Base-by-base conservation (phyloP, 1,140 invertebrate genomes). In the Wasmannia auropunctata region DNA sequence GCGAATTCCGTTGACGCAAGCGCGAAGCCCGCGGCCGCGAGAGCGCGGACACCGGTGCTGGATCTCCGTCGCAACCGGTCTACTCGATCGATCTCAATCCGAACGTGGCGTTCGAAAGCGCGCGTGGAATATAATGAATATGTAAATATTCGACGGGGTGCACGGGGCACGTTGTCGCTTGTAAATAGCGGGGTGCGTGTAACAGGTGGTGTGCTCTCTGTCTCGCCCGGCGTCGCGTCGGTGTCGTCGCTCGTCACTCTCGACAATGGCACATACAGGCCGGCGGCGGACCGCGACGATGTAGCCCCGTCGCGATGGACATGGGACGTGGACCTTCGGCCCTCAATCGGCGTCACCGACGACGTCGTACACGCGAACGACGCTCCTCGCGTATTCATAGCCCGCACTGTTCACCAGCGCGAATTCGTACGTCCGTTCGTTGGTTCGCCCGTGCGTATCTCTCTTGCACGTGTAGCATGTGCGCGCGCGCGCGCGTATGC, bases 131-230 rank as follows among this genome's bases (percentile, higher is more conserved):
- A 83, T 83, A 83, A 83, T 83, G 79, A 83, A 83, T 74, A 83
- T 83, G 67, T 83, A 83, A 83, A 83, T 83, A 83, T 74, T 83
- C 67, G 31, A 28, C n/a, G 67, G 37, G 14, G n/a, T 31, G 49
- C 34, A n/a, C 49, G 60, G 63, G n/a, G 76, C 31, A 54, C 10
- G 77, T 74, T 72, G 79, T 58, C 25, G 67, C 37, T 58, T 74
- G 67, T 83, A 83, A 83, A 74, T 83, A 83, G 67, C 67, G 67
- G 37, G 56, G 14, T 74, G 79, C 51, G 67, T 54, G 77, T 80
- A 80, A 80, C 67, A 83, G 67, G 79, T 83, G 79, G 79, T 83
- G 77, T 34, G 67, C 37, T 83, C 37, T 83, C 37, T 74, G 51
- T 83, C 51, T 81, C 60, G 60, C 60, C n/a, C 31, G 76, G 19